A percentile compares a stretch with the other conserved stretches of the same genome.
Evolutionary conservation across 2,888 invertebrate genomes (phyloP).

Genomic region (Dugesia japonica): DNA sequence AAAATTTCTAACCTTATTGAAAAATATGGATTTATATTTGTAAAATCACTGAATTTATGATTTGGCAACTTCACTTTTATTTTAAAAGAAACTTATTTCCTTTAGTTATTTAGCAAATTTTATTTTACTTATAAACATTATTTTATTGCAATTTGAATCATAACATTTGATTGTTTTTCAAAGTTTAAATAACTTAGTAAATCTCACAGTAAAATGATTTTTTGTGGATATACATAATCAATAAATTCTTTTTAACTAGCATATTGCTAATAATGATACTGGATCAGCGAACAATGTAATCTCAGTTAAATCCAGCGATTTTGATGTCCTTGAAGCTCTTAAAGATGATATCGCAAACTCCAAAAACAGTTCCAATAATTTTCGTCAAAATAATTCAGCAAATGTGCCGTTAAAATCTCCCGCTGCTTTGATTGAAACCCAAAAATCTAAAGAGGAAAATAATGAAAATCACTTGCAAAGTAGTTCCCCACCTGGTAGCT

Average conservation of each 20-base stretch:
- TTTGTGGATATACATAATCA: too few relatives aligned
- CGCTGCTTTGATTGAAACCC: not conserved
- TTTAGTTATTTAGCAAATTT: too few relatives aligned
- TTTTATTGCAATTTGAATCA: too few relatives aligned
- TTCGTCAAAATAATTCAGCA: slow-evolving; percentile 35
- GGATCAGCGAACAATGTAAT: slow-evolving; percentile 58
- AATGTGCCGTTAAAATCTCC: slow-evolving; percentile 15
- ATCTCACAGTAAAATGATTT: too few relatives aligned
- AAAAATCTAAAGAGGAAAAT: slow-evolving; percentile 5
- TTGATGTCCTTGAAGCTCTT: slow-evolving; percentile 75
- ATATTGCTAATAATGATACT: slow-evolving; percentile 16
- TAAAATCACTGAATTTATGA: too few relatives aligned
- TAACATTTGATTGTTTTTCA: too few relatives aligned
- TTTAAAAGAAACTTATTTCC: too few relatives aligned
- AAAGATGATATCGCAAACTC: slow-evolving; percentile 59
- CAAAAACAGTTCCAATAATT: slow-evolving; percentile 24
- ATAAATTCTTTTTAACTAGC: not conserved
- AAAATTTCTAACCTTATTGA: too few relatives aligned
- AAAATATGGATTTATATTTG: too few relatives aligned
- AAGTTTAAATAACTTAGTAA: too few relatives aligned
- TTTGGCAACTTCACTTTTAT: too few relatives aligned
- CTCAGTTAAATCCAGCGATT: slow-evolving; percentile 73
- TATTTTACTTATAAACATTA: too few relatives aligned
- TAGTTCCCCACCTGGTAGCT: slow-evolving; percentile 43
- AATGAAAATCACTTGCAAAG: slow-evolving; percentile 20